phyloP scores from a whole-genome alignment of 2,113 vertebrate species.

The Eulemur rufifrons region DNA sequence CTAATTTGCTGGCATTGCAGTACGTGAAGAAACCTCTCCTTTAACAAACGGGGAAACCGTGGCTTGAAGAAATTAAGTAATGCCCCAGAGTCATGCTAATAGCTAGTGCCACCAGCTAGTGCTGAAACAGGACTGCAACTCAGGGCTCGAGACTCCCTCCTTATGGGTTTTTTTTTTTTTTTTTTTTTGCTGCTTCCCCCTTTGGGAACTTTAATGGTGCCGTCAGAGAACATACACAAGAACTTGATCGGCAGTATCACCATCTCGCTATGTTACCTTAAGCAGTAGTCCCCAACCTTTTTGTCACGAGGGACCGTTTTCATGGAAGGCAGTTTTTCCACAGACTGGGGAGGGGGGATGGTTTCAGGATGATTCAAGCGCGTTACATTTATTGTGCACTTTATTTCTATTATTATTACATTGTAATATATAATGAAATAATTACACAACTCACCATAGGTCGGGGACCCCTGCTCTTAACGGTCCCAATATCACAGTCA shows the following conservation, averaged over 20 bases:
- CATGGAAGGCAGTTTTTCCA: too few relatives aligned
- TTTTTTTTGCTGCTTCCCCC: not conserved
- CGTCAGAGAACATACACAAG: not conserved
- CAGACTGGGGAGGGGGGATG: too few relatives aligned
- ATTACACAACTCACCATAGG: too few relatives aligned
- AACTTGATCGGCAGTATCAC: not conserved
- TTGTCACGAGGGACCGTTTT: too few relatives aligned
- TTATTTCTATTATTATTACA: too few relatives aligned
- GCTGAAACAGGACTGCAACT: not conserved
- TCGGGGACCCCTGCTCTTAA: not conserved
- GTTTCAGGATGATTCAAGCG: too few relatives aligned
- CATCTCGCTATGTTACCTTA: not conserved
- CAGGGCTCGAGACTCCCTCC: not conserved
- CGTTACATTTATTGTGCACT: too few relatives aligned
- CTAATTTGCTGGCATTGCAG: not conserved
- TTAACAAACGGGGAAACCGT: not conserved
- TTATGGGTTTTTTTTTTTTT: not conserved
- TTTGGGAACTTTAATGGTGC: not conserved
- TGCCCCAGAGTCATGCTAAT: not conserved
- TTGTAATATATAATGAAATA: too few relatives aligned
- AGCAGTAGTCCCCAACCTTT: too few relatives aligned
- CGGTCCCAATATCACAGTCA: not conserved
- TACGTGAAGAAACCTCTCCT: not conserved
- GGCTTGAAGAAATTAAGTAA: not conserved
- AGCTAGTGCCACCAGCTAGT: not conserved